phyloP scores from a whole-genome alignment of 2,113 vertebrate genomes.

The Megalops atlanticus region DNA sequence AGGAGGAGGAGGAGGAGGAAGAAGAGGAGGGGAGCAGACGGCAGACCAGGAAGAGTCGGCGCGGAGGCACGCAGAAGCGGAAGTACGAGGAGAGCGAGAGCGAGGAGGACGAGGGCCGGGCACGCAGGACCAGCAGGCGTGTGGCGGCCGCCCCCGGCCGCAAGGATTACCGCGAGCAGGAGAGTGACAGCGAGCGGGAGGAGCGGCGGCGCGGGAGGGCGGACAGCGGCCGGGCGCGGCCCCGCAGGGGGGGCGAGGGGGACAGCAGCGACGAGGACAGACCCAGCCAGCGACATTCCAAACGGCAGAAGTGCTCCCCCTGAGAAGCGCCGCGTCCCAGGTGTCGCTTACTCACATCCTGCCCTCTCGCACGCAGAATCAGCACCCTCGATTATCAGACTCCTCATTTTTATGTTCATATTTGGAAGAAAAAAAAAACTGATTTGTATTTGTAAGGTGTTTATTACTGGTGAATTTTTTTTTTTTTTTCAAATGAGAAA shows the following conservation, averaged over 20 bases:
- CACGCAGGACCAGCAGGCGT: slow-evolving; percentile 63
- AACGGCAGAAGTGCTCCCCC: slow-evolving; percentile 66
- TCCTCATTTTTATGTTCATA: slow-evolving; percentile 60
- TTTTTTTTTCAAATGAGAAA: slow-evolving; percentile 33
- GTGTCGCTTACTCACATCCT: slow-evolving; percentile 36
- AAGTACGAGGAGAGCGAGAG: slow-evolving; percentile 55
- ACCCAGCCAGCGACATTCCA: slow-evolving; percentile 71
- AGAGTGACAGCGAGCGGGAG: slow-evolving; percentile 64
- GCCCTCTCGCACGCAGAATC: slow-evolving; percentile 30
- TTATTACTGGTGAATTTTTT: slow-evolving; percentile 56
- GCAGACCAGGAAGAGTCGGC: slow-evolving; percentile 32
- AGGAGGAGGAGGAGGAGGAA: slow-evolving; percentile 34
- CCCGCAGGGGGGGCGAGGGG: slow-evolving; percentile 15
- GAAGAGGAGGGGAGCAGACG: slow-evolving; percentile 28
- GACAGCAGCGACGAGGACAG: slow-evolving; percentile 61
- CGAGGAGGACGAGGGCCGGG: slow-evolving; percentile 38
- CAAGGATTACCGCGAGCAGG: slow-evolving; percentile 70
- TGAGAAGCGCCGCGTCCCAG: slow-evolving; percentile 44
- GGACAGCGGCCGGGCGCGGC: slow-evolving; percentile 40
- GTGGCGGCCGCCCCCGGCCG: slow-evolving; percentile 43
- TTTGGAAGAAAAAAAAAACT: slow-evolving; percentile 61
- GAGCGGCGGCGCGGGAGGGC: slow-evolving; percentile 54
- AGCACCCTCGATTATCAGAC: neutral
- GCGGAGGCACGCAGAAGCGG: slow-evolving; percentile 31
- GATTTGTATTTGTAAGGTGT: slow-evolving; percentile 76